phyloP scores from a whole-genome alignment of 2,888 invertebrate genomes.

The Drosophila leonis region DNA sequence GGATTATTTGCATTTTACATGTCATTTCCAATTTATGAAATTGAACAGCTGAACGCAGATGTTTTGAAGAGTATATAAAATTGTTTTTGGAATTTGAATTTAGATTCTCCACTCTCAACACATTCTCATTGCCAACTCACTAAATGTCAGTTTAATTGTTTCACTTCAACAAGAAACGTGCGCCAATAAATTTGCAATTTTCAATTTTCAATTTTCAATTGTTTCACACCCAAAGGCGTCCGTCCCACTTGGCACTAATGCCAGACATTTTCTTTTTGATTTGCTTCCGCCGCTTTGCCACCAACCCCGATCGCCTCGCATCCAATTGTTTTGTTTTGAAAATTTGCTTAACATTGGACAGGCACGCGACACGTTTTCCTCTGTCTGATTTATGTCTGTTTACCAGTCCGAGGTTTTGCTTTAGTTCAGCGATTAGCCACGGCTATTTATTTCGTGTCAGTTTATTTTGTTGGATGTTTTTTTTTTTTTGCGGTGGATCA shows the following conservation, averaged over 20 bases:
- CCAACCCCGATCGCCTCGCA: not conserved
- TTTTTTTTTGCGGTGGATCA: conserved; percentile 18
- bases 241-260: conserved; percentile 54
- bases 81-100: conserved; percentile 2
- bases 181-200: conserved; percentile 44
- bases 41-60: conserved; percentile 58
- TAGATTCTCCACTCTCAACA: not conserved
- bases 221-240: conserved; percentile 25
- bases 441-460: not conserved
- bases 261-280: conserved; percentile 25
- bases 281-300: conserved; percentile 7
- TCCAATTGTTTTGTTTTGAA: conserved; percentile 36
- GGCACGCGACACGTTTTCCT: conserved; percentile 63
- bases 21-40: conserved; percentile 53
- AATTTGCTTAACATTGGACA: conserved; percentile 31
- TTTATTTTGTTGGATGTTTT: not conserved
- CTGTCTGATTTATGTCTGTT: conserved; percentile 68
- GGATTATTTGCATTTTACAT: conserved; percentile 63
- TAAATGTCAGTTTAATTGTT: conserved; percentile 54
- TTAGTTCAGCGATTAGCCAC: conserved; percentile 14
- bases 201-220: conserved; percentile 38
- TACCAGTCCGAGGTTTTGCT: conserved; percentile 30
- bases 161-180: conserved; percentile 26
- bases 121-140: conserved; percentile 13
- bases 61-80: not conserved